Base-by-base conservation (phyloP, 2,113 vertebrate species). In the Ia io region DNA sequence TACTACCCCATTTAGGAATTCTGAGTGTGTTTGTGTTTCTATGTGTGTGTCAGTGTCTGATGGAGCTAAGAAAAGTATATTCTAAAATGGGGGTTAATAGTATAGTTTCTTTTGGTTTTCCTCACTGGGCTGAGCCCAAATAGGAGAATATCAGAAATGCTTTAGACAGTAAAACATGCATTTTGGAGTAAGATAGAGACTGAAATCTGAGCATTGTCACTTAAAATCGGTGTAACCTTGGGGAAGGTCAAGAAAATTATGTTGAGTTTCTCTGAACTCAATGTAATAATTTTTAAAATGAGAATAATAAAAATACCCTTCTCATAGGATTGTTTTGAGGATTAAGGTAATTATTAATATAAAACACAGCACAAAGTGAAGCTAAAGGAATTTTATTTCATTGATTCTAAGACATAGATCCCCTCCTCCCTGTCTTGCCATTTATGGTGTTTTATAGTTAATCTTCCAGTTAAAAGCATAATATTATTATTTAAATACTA, bases 251-350 rank as follows among this genome's bases (percentile, higher is more conserved):
- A 44, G 42, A 32, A 94, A 95, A 86, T 73, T 47, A 30, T 6
- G 28, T 73, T 61, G 83, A 51, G 44, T 91, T 86, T 59, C 7
- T 91, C 77, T 95, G 51, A 97, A 93, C 2, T 95, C 65, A 87
- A 13, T 53, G 76, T 84, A 84, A 80, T 96, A 94, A 79, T 89
- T 96, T 93, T 90, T 61, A 90, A 93, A 91, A 65, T 83, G 16
- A 73, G 32, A 84, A 84, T 83, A 76, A 17, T 88, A 47, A 53
- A 95, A 91, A 28, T 40, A 82, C 6, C 17, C 3, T 70, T 8
- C 1, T 90, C 13, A 25, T 61, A 87, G 5, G 14, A 44, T 6
- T 65, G 0, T 30, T 67, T 25, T 84, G 22, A 84, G 25, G 17
- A 93, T 84, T 93, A 84, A 79, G 63, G 71, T 14, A 96, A 87